Base-by-base conservation (phyloP, 2,888 invertebrate genomes). In the Lasioglossum oenotherae region DNA sequence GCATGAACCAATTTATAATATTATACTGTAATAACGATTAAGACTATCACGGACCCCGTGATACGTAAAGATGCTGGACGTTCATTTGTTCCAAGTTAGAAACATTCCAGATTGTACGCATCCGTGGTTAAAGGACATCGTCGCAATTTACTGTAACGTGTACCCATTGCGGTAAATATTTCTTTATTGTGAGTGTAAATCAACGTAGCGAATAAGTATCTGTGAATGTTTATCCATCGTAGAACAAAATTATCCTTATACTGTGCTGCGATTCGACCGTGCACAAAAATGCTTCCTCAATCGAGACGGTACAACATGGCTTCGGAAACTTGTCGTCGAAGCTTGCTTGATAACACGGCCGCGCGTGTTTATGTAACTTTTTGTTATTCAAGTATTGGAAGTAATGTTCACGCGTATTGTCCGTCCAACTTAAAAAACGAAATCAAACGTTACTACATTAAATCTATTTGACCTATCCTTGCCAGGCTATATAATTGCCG, bases 181-280 rank as follows among this genome's bases (percentile, higher is more conserved):
- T 71, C 46, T 35, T 75, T 19, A n/a, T 38, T 69, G 44, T 74
- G n/a, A 67, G 78, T 57, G 73, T 78, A 69, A 41, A 44, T 74
- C 27, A 44, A 74, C 60, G 35, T 83, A 83, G 74, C 57, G 49
- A 64, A 71, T 84, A 84, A 83, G 69, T 49, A 27, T 35, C 38
- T 74, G 49, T 78, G 46, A 35, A 82, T 57, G 38, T 77, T 76
- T n/a, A 64, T 44, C 31, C 67, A 64, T 46, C 57, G 23, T 67
- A 78, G 35, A 80, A 38, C 10, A 71, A 69, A 69, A 35, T 27
- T 38, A 16, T 75, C 64, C 19, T 41, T 80, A n/a, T 72, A 57
- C 53, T 19, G 12, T 67, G 16, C 64, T 80, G 53, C 44, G 38
- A 46, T 74, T 23, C 46, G 38, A 46, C 69, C 27, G 27, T 74